phyloP scores from a whole-genome alignment of 92 coral and sea anemone species.

The Palythoa caribaeorum region DNA sequence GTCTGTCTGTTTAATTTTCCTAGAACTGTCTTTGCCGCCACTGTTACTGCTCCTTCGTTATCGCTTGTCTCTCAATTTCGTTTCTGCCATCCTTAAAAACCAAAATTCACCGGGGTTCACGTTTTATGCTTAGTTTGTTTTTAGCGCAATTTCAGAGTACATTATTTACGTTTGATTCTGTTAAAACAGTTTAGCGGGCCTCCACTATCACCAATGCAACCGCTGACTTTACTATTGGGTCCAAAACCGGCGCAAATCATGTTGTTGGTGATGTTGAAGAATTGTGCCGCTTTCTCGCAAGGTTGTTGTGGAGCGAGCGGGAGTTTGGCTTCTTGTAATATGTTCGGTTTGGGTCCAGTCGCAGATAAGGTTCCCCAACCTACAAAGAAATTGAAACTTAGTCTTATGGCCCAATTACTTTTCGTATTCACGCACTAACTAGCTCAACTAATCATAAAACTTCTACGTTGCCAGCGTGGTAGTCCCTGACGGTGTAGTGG shows the following conservation, averaged over 20 bases:
- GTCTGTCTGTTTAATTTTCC: no score
- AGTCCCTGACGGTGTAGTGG: no score
- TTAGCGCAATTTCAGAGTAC: not conserved
- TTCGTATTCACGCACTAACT: no score
- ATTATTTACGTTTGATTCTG: not conserved
- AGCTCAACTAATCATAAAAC: no score
- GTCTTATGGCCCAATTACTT: no score
- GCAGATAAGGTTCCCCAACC: constrained; percentile 38
- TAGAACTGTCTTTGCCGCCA: no score
- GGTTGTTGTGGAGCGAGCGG: constrained; percentile 20
- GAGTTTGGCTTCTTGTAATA: constrained; percentile 33
- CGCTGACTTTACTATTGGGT: constrained; percentile 35
- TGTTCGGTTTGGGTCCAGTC: constrained; percentile 34
- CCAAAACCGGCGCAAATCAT: constrained; percentile 43
- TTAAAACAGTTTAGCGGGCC: constrained; percentile 32
- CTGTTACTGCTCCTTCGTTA: no score
- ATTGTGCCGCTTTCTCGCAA: constrained; percentile 27
- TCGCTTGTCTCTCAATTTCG: no score
- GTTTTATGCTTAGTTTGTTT: no score
- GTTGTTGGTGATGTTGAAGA: constrained; percentile 31
- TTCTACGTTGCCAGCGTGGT: no score
- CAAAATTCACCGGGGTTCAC: no score
- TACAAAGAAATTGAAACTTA: not conserved
- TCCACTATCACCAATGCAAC: constrained; percentile 43
- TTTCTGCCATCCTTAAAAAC: no score